Conservation (phyloP, 1,140 invertebrate genomes). For the Procambarus clarkii region DNA sequence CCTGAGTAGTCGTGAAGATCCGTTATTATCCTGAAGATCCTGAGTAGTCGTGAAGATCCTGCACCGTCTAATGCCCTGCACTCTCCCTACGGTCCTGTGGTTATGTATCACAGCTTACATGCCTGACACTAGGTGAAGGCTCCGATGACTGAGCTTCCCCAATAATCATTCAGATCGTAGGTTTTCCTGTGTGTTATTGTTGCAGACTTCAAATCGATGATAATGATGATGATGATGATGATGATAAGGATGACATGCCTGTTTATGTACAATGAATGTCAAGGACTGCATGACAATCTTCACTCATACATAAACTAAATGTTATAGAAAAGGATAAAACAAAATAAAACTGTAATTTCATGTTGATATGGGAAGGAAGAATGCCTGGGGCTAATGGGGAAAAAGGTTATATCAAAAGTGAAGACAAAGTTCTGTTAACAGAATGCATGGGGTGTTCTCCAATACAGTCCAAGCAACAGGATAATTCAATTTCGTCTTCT, state of each 20-base stretch:
- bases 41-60: constrained; percentile 51
- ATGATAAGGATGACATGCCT: background rate
- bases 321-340: background rate
- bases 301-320: background rate
- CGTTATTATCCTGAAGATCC: constrained; percentile 36
- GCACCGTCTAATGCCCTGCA: background rate
- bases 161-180: background rate
- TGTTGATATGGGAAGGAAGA: background rate
- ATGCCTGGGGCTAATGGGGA: background rate
- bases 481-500: background rate
- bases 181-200: background rate
- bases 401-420: background rate
- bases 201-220: background rate
- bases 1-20: constrained; percentile 24
- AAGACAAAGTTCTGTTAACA: background rate
- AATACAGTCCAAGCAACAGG: constrained; percentile 37
- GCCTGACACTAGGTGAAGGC: background rate
- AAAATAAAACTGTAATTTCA: background rate
- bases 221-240: constrained; percentile 22
- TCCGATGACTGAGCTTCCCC: background rate
- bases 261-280: constrained; percentile 7
- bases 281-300: constrained; percentile 1
- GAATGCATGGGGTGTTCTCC: background rate
- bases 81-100: constrained; percentile 1
- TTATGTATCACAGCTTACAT: background rate